phyloP scores from a whole-genome alignment of 2,888 invertebrate species.

The Catocala nupta region DNA sequence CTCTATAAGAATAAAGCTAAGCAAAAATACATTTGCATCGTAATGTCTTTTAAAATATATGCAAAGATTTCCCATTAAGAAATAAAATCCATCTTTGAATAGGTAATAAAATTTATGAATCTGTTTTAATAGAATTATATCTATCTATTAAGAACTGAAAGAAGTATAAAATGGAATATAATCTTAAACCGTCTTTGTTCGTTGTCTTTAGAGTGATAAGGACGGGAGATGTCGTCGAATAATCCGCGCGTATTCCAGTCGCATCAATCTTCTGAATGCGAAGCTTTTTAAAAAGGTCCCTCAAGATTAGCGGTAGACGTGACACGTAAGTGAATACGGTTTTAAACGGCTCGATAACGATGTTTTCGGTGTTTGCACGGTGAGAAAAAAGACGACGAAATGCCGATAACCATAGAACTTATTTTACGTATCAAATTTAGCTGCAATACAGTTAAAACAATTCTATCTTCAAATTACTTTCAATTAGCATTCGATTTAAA shows the following conservation, averaged over 20 bases:
- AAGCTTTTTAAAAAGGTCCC: conserved; percentile 47
- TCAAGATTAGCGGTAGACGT: conserved; percentile 47
- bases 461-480: too few relatives aligned
- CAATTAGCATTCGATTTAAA: too few relatives aligned
- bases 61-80: too few relatives aligned
- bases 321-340: conserved; percentile 22
- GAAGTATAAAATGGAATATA: conserved; percentile 41
- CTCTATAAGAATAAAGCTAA: too few relatives aligned
- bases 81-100: too few relatives aligned
- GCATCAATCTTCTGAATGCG: conserved; percentile 55
- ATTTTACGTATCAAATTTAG: too few relatives aligned
- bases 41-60: too few relatives aligned
- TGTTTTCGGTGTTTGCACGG: conserved; percentile 3
- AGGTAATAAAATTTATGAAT: too few relatives aligned
- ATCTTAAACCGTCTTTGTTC: conserved; percentile 36
- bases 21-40: too few relatives aligned
- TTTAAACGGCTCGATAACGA: conserved; percentile 7
- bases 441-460: too few relatives aligned
- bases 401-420: too few relatives aligned
- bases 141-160: conserved; percentile 32
- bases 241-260: conserved; percentile 43
- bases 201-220: conserved; percentile 44
- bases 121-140: conserved; percentile 22
- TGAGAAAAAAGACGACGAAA: too few relatives aligned
- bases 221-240: conserved; percentile 49